Percentiles rank a stretch among this genome's conserved stretches.
Conservation (phyloP, 1,140 invertebrate species). For the Neoseiulus cucumeris region DNA sequence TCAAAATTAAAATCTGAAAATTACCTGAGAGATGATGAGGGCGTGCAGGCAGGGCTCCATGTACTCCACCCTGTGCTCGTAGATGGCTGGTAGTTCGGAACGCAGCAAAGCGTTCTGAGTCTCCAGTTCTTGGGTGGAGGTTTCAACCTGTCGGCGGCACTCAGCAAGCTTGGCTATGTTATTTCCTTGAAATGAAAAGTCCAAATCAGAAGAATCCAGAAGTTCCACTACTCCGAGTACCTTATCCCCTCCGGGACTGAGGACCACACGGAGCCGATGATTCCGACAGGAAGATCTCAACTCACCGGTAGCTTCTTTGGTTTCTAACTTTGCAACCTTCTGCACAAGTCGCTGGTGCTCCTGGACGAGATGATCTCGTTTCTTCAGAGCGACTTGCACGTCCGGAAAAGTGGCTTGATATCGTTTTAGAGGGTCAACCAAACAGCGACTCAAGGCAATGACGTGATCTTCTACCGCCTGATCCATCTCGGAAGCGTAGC, state of each 20-base stretch:
- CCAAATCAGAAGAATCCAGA: no score
- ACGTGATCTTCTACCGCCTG: slow-evolving; percentile 8
- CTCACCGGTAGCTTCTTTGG: slow-evolving; percentile 4
- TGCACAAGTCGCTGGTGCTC: background rate
- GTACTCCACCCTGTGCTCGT: background rate
- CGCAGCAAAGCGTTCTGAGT: slow-evolving; percentile 5
- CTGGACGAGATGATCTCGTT: slow-evolving; percentile 1
- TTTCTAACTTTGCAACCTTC: background rate
- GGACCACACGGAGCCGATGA: no score
- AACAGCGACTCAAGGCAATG: background rate
- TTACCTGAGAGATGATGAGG: background rate
- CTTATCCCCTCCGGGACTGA: no score
- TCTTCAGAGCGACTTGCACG: background rate
- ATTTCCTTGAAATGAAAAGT: background rate
- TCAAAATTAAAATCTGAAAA: background rate
- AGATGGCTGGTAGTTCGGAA: slow-evolving; percentile 2
- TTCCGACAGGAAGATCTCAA: background rate
- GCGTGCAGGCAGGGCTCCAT: background rate
- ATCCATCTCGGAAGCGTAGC: slow-evolving; percentile 9
- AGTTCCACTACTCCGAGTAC: no score
- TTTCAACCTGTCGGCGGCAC: slow-evolving; percentile 2
- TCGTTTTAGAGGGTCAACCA: slow-evolving; percentile 6
- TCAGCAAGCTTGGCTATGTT: slow-evolving; percentile 10
- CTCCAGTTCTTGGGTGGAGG: background rate
- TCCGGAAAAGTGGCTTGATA: background rate